Percentiles rank a stretch among this genome's conserved stretches.
Evolutionary conservation across 2,888 invertebrate species (phyloP).

Genomic region (Dasysyrphus tricinctus): DNA sequence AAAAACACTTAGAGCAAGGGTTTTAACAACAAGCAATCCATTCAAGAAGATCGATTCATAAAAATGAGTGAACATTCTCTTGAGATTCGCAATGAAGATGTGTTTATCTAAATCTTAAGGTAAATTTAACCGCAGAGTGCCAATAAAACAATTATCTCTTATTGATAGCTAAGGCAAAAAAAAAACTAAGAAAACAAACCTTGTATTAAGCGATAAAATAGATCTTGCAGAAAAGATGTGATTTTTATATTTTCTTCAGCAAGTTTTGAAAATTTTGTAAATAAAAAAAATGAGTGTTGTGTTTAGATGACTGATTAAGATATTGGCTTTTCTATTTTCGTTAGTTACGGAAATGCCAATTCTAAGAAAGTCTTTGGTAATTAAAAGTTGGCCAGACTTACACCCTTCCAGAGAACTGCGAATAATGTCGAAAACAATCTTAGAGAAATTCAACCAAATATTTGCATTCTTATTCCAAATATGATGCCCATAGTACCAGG

Average conservation of each 20-base stretch:
- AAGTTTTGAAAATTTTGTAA: not conserved
- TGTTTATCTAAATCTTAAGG: not conserved
- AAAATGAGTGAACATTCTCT: too few species aligned
- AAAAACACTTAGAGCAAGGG: not conserved
- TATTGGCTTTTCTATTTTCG: too few species aligned
- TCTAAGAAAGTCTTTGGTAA: too few species aligned
- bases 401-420: too few species aligned
- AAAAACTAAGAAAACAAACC: not conserved
- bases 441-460: too few species aligned
- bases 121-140: not conserved
- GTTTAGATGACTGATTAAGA: not conserved
- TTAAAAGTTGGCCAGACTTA: too few species aligned
- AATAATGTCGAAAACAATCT: too few species aligned
- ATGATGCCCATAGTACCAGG: too few species aligned
- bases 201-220: not conserved
- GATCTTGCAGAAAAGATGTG: not conserved
- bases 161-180: not conserved
- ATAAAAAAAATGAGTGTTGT: not conserved
- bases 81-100: not conserved
- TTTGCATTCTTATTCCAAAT: too few species aligned
- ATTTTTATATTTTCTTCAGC: not conserved
- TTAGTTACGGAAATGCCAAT: too few species aligned
- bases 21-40: not conserved
- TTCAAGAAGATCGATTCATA: constrained; percentile 5
- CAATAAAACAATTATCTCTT: not conserved